Evolutionary conservation across 2,888 invertebrate genomes (phyloP), one percentile per base, ranked within the genome.

Genomic region (Anaspis maculata): DNA sequence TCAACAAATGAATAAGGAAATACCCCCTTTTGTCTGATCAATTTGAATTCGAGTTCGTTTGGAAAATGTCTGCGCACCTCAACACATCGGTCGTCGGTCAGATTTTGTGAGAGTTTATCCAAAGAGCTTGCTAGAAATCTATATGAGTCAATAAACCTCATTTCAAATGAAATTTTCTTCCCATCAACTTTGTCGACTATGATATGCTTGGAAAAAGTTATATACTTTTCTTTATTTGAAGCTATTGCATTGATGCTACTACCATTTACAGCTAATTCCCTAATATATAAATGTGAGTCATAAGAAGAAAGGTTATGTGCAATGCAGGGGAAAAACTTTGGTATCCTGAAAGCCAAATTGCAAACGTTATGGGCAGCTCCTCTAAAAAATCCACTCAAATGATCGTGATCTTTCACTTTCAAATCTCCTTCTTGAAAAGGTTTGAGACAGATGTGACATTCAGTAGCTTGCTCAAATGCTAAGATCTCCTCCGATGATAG

Each of bases 1-100:
- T 34, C 23, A 1, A 56, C 28, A 24, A 52, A 52, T 2, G 50
- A 49, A 37, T 55, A 59, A 0, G 58, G 57, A 37, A 61, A 59
- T 3, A 57, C 39, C 3, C 53, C 52, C 37, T 59, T 60, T 11
- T 44, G 27, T 4, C 23, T 34, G 13, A 44, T 13, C 16, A 48
- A 42, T 24, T 32, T 14, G 31, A 46, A 45, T 23, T 45, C 19
- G 11, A 35, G 24, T 12, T 37, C 26, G 21, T 37, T 23, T 15
- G 10, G n/a, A 26, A 25, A 32, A 3, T 9, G 3, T 5, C 7
- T 3, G 15, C 27, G 9, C 3, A 36, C 12, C 6, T 25, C 12
- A 7, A 13, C 4, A 5, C 24, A 28, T 3, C 27, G 13, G 1
- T 11, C 6, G 9, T 16, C 7, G 2, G 3, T 3, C 7, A 37